A percentile compares a stretch with the other conserved stretches of the same genome.
Conservation (phyloP, 2,888 invertebrate species). For the Drosophila nigritarsus region DNA sequence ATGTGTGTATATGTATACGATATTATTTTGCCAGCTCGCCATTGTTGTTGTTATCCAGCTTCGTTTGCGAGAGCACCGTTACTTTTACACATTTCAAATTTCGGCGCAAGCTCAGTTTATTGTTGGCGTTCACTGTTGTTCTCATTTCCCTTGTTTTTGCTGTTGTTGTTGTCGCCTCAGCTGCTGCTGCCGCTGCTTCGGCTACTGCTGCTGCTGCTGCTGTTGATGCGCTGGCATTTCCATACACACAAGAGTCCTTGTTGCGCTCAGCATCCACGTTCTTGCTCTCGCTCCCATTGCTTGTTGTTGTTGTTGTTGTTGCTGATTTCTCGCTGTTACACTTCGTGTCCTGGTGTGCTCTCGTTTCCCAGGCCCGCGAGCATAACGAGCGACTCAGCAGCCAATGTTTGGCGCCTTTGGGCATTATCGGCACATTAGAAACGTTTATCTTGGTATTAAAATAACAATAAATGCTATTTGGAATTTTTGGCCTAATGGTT, state of each 20-base stretch:
- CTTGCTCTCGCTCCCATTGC: slow-evolving; percentile 13
- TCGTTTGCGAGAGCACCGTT: slow-evolving; percentile 57
- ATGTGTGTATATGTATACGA: slow-evolving; percentile 22
- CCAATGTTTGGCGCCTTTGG: slow-evolving; percentile 53
- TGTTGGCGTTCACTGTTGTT: slow-evolving; percentile 64
- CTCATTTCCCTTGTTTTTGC: slow-evolving; percentile 32
- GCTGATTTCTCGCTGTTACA: slow-evolving; percentile 30
- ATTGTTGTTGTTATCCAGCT: slow-evolving; percentile 66
- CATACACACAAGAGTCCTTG: slow-evolving; percentile 59
- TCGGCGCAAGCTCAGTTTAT: slow-evolving; percentile 80
- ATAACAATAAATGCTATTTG: slow-evolving; percentile 17
- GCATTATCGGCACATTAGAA: slow-evolving; percentile 39
- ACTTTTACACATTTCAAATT: slow-evolving; percentile 57
- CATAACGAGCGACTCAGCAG: slow-evolving; percentile 23
- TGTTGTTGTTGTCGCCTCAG: slow-evolving; percentile 47
- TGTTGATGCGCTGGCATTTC: slow-evolving; percentile 63
- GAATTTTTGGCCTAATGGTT: slow-evolving; percentile 1
- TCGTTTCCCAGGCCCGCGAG: slow-evolving; percentile 64
- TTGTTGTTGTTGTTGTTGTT: slow-evolving; percentile 14
- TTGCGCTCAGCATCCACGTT: slow-evolving; percentile 73
- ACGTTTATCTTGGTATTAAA: slow-evolving; percentile 31
- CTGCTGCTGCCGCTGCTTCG: slow-evolving; percentile 30
- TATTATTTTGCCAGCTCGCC: slow-evolving; percentile 46
- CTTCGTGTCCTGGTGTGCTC: slow-evolving; percentile 51
- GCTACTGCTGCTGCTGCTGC: slow-evolving; percentile 30